A percentile compares a stretch with the other conserved stretches of the same genome.
These are phyloP conservation scores for Chalcosyrphus nemorum DNA, from an alignment of 2,888 invertebrate genomes.

Conservation along the genomic window DNA sequence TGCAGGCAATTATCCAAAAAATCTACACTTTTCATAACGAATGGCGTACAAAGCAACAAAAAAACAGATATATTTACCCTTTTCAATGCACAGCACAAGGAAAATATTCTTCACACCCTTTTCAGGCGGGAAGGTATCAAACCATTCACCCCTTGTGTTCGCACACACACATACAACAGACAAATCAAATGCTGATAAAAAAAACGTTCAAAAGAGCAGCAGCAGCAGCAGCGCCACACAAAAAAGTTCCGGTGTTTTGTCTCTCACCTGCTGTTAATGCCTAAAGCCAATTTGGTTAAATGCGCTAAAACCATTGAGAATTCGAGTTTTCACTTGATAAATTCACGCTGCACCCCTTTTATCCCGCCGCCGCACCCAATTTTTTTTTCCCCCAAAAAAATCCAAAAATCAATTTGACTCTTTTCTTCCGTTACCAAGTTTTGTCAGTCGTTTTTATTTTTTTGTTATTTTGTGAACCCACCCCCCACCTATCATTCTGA, in stretches of 20 bases:
- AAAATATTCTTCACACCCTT: too few species aligned
- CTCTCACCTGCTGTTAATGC: constrained; percentile 49
- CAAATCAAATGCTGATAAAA: too few species aligned
- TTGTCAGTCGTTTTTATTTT: constrained; percentile 23
- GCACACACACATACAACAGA: too few species aligned
- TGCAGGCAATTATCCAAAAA: too few species aligned
- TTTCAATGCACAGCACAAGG: too few species aligned
- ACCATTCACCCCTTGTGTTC: too few species aligned
- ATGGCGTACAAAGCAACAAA: too few species aligned
- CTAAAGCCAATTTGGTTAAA: constrained; percentile 31
- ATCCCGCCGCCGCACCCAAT: constrained; percentile 12
- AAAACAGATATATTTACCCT: too few species aligned
- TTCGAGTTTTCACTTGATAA: constrained; percentile 36
- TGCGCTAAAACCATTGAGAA: constrained; percentile 29
- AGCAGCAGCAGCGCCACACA: constrained; percentile 4
- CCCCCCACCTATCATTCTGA: constrained; percentile 9
- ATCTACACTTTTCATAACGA: too few species aligned
- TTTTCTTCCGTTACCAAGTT: constrained; percentile 29
- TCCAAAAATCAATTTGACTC: constrained; percentile 32
- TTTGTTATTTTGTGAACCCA: too few species aligned
- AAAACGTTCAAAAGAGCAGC: too few species aligned
- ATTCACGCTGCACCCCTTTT: neutral
- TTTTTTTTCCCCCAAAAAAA: constrained; percentile 28
- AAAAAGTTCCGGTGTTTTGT: constrained; percentile 42
- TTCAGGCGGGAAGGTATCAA: too few species aligned